These are phyloP conservation scores for Escarpia spicata DNA, from an alignment of 2,888 invertebrate species.

Conservation along the genomic window DNA sequence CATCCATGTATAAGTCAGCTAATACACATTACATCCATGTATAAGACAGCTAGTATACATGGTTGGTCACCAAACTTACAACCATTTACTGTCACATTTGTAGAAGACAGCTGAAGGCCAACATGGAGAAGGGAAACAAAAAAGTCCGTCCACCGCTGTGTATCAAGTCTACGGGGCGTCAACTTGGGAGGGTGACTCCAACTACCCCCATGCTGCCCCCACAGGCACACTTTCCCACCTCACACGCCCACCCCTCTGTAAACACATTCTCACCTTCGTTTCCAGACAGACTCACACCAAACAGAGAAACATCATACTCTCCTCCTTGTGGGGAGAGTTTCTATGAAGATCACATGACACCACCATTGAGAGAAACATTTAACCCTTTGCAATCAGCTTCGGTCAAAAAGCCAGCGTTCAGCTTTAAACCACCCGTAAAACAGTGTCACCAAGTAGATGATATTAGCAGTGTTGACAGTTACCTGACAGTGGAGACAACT, in stretches of 20 bases:
- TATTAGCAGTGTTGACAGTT: slow-evolving; percentile 7
- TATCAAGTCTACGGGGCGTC: not conserved
- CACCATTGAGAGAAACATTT: not conserved
- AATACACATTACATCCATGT: too few species aligned
- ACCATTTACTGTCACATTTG: not conserved
- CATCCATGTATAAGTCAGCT: too few species aligned
- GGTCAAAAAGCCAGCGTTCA: not conserved
- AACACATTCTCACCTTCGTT: not conserved
- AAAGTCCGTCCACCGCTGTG: not conserved
- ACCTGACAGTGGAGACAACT: not conserved
- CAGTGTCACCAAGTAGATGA: slow-evolving; percentile 44
- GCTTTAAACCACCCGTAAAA: slow-evolving; percentile 45
- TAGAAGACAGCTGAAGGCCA: slow-evolving; percentile 25
- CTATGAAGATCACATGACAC: slow-evolving; percentile 48
- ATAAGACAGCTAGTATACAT: too few species aligned
- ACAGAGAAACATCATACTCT: slow-evolving; percentile 8
- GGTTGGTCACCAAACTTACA: not conserved
- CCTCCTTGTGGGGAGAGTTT: slow-evolving; percentile 61
- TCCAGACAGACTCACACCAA: not conserved
- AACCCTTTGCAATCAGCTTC: not conserved
- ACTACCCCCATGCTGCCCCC: not conserved
- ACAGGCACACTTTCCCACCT: not conserved
- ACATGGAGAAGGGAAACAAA: not conserved
- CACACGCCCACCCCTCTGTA: not conserved
- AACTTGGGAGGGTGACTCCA: not conserved